Evolutionary conservation across 2,888 invertebrate species (phyloP), one percentile per base, ranked within the genome.

Genomic region (Hedychridium roseum): DNA sequence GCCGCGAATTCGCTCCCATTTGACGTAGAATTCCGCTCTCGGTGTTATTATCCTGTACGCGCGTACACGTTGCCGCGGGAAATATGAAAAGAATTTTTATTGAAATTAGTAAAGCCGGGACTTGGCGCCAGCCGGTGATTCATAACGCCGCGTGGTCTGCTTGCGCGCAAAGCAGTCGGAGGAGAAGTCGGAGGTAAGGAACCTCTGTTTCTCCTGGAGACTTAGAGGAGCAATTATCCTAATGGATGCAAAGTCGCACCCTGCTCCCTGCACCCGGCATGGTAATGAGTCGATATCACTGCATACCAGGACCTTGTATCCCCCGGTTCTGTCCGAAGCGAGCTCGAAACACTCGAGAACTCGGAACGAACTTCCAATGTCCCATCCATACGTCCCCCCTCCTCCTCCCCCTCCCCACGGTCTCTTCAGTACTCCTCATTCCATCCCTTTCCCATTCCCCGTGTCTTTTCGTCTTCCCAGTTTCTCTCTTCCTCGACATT

Each of bases 261-360:
- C 73, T 66, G 70, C 67, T 68, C 68, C 63, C 71, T 73, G 71
- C 72, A 67, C 63, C 68, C 63, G 66, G 74, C 71, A 78, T 78
- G 77, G 76, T 78, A 78, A 78, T 78, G 78, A 77, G 74, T 74
- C 71, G 78, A 78, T 78, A 78, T 73, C 76, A 69, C 70, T 68
- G 72, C 78, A 78, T 78, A 75, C 78, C 78, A 74, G 63, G 71
- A 70, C 67, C 77, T 78, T 78, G 78, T 78, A 76, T 68, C 64
- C 70, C 20, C 37, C 37, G 35, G 46, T 52, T 55, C 52, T 48
- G 48, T 52, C 48, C 50, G 38, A 12, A 31, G 11, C 31, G 14
- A 31, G 31, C 5, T 5, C 5, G 31, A 31, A 31, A 12, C 6
- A 12, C 5, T 31, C 9, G 23, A 23, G 9, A 23, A 23, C 23